Conservation (phyloP, 2,888 invertebrate genomes). For the Nemotelus nigrinus region DNA sequence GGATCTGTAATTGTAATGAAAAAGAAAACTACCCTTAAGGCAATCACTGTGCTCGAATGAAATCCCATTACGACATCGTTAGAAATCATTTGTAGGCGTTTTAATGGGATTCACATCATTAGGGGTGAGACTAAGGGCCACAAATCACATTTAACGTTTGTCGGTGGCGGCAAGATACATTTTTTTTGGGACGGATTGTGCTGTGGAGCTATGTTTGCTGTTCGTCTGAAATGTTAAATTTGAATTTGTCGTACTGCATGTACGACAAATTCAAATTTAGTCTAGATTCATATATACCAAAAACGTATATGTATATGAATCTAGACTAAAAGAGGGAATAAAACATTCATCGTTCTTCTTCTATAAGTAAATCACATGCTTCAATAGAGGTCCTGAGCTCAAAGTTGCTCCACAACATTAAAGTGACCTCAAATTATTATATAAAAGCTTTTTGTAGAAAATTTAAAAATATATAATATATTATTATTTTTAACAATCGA, state of each 20-base stretch:
- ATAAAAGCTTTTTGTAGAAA: too few relatives aligned
- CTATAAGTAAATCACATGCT: too few relatives aligned
- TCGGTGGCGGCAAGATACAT: neutral
- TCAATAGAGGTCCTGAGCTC: too few relatives aligned
- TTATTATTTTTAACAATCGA: too few relatives aligned
- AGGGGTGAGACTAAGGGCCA: conserved; percentile 43
- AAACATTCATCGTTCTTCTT: too few relatives aligned
- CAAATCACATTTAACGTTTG: conserved; percentile 41
- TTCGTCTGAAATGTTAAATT: conserved; percentile 7
- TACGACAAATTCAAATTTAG: too few relatives aligned
- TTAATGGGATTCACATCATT: conserved; percentile 52
- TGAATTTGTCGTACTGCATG: neutral
- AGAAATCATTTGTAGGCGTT: conserved; percentile 52
- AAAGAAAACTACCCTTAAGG: conserved; percentile 44
- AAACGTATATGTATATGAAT: too few relatives aligned
- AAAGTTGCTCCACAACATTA: too few relatives aligned
- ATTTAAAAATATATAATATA: too few relatives aligned
- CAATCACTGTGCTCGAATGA: conserved; percentile 49
- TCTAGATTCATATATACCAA: too few relatives aligned
- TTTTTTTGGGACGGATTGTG: conserved; percentile 2
- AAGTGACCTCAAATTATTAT: too few relatives aligned
- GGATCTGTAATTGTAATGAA: neutral
- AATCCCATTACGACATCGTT: conserved; percentile 51
- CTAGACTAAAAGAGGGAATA: too few relatives aligned
- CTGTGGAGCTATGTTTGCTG: conserved; percentile 28